A percentile compares a stretch with the other conserved stretches of the same genome.
These are phyloP conservation scores for Ormyrus labotus DNA, from an alignment of 2,888 invertebrate species.

Conservation along the genomic window DNA sequence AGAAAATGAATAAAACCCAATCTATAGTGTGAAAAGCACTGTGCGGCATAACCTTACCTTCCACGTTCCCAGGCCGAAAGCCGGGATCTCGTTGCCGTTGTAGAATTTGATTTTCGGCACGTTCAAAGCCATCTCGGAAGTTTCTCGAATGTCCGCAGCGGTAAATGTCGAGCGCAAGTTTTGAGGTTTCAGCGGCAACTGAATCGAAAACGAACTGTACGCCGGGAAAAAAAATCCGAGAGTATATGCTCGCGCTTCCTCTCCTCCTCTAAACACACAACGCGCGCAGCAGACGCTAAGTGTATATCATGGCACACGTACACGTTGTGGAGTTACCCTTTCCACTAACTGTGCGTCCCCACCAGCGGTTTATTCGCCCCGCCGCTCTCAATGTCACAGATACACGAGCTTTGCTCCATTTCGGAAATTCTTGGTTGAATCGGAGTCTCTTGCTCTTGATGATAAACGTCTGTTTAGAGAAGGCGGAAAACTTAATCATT, in stretches of 20 bases:
- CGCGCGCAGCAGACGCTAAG: not conserved
- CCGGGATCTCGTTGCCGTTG: constrained; percentile 76
- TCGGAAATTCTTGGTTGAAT: not conserved
- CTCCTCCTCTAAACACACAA: not conserved
- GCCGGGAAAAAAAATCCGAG: not conserved
- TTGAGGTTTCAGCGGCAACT: constrained; percentile 4
- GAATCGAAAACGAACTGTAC: not conserved
- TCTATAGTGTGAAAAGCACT: too few species aligned
- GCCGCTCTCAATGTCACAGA: too few species aligned
- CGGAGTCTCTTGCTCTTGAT: too few species aligned
- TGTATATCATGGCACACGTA: not conserved
- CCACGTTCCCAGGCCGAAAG: constrained; percentile 78
- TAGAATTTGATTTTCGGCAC: constrained; percentile 74
- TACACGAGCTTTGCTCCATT: not conserved
- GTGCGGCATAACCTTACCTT: constrained; percentile 69
- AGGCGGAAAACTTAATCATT: too few species aligned
- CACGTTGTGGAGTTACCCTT: not conserved
- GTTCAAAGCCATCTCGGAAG: constrained; percentile 65
- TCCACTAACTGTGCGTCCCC: not conserved
- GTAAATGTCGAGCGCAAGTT: not conserved
- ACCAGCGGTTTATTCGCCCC: not conserved
- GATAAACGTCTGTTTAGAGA: too few species aligned
- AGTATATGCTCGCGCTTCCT: not conserved
- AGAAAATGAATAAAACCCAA: too few species aligned
- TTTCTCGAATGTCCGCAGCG: not conserved